A percentile compares a stretch with the other conserved stretches of the same genome.
Conservation (phyloP, 1,140 invertebrate species). For the Carposina sasakii region DNA sequence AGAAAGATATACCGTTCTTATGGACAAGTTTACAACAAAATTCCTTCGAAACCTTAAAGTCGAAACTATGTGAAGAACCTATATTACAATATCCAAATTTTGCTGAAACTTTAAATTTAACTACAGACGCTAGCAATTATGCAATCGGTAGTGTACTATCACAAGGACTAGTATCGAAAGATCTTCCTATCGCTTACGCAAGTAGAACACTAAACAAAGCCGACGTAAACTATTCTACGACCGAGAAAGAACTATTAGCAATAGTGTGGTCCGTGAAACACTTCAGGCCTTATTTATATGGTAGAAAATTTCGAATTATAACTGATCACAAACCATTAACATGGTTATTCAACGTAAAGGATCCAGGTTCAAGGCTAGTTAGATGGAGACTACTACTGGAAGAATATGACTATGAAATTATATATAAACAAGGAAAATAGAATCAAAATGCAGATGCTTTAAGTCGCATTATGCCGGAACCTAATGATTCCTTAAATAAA, state of each 20-base stretch:
- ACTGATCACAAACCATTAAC: constrained; percentile 69
- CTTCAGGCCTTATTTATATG: constrained; percentile 67
- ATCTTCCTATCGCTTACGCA: constrained; percentile 14
- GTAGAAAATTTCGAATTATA: constrained; percentile 60
- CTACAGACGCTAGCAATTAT: constrained; percentile 25
- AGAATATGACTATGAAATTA: constrained; percentile 60
- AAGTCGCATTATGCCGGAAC: background rate
- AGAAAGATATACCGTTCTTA: constrained; percentile 16
- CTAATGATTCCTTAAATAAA: background rate
- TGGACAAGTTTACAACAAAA: constrained; percentile 7
- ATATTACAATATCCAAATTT: constrained; percentile 24
- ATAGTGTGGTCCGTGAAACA: constrained; percentile 33
- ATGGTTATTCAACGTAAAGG: constrained; percentile 65
- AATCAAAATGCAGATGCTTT: constrained; percentile 57
- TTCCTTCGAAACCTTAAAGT: constrained; percentile 9
- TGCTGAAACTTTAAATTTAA: constrained; percentile 17
- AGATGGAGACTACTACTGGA: constrained; percentile 62
- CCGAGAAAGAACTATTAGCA: constrained; percentile 47
- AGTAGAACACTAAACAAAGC: constrained; percentile 3
- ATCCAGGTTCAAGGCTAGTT: constrained; percentile 46
- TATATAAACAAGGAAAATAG: constrained; percentile 45
- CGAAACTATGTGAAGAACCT: constrained; percentile 1
- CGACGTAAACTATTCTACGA: constrained; percentile 29
- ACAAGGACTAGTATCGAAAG: constrained; percentile 17
- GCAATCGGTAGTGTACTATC: constrained; percentile 24